These are phyloP conservation scores for Caenorhabditis remanei DNA, from an alignment of 1,140 invertebrate species.

Conservation along the genomic window DNA sequence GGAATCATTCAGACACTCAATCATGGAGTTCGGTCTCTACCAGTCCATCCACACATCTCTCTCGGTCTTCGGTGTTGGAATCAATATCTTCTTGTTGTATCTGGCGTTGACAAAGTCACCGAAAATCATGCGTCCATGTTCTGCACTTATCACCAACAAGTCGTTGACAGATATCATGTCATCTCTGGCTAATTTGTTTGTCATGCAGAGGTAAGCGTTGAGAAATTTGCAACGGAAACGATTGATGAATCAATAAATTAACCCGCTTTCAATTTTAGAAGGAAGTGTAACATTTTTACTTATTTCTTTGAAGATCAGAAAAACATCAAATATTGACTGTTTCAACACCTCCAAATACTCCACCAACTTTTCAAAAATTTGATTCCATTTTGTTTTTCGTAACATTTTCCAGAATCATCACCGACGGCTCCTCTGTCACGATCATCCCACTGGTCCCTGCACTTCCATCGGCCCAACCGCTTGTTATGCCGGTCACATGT, in stretches of 20 bases:
- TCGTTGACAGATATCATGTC: constrained; percentile 18
- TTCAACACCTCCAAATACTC: no score
- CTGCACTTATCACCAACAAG: constrained; percentile 9
- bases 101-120: not conserved
- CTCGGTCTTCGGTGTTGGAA: not conserved
- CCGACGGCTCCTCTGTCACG: not conserved
- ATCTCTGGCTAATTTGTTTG: not conserved
- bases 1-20: not conserved
- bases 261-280: not conserved
- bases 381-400: no score
- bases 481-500: constrained; percentile 33
- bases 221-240: no score
- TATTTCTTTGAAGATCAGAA: no score
- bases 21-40: constrained; percentile 1
- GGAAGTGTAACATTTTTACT: no score
- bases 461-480: not conserved
- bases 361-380: not conserved
- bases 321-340: no score
- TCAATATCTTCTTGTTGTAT: constrained; percentile 1
- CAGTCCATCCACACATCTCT: not conserved
- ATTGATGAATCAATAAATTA: no score
- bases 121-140: constrained; percentile 30
- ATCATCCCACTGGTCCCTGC: constrained; percentile 18
- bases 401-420: not conserved
- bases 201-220: not conserved